Evolutionary conservation across 2,888 invertebrate genomes (phyloP), one percentile per base, ranked within the genome.

Genomic region (Prenolepis imparis): DNA sequence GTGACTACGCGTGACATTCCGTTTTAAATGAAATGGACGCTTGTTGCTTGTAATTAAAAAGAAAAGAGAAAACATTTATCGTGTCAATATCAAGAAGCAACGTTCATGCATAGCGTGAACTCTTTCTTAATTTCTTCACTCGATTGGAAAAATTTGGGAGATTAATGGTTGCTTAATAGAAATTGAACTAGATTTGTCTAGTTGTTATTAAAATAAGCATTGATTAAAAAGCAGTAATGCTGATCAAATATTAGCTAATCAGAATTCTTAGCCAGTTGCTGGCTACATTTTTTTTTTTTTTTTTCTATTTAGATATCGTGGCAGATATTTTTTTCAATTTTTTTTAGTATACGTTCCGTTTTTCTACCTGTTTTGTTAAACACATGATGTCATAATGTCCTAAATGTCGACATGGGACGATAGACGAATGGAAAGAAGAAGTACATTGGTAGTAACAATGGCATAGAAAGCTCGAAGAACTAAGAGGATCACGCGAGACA

Each of bases 21-120:
- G 59, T 81, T 84, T 84, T 84, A 81, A 84, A 81, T 70, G 44
- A 70, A 70, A 70, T 21, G 44, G 18, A 28, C 70, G 32, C 41
- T 55, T 52, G 64, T 64, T 32, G 66, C 36, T 59, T 18, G 70
- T 21, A 36, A 70, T 70, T 70, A 36, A 59, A 78, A 32, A 6
- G 6, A 77, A 59, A 55, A 66, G 57, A 28, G 36, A 59, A 18
- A 61, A 28, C 11, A 48, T 48, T 70, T 57, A 77, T 77, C 57
- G 57, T 70, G 59, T 18, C 28, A 44, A 78, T 70, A 41, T 39
- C 39, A n/a, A 15, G 12, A 21, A 70, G 28, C 24, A 24, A 52
- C 4, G 21, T 41, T 12, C 57, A 21, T 66, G 39, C 48, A 39
- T 44, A 21, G n/a, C 59, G 39, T 68, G 15, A 78, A 41, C n/a